Percentiles rank a stretch among this genome's conserved stretches.
Evolutionary conservation across 2,888 invertebrate species (phyloP).

Genomic region (Selenia dentaria): DNA sequence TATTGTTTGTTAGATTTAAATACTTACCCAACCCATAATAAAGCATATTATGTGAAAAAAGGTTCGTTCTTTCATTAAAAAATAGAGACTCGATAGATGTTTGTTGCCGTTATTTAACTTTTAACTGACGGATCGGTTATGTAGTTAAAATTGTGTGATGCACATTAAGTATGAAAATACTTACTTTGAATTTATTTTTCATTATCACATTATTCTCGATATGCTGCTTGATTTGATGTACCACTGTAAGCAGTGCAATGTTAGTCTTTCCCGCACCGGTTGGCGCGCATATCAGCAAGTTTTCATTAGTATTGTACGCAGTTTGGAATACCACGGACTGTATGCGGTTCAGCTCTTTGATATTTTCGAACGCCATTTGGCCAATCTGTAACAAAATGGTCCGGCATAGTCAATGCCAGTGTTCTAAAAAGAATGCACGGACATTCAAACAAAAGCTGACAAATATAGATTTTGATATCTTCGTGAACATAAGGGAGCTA

Average conservation of each 20-base stretch:
- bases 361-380: slow-evolving; percentile 94
- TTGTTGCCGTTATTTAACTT: too few species aligned
- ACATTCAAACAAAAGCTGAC: too few species aligned
- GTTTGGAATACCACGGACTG: slow-evolving; percentile 98
- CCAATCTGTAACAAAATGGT: slow-evolving; percentile 87
- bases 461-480: too few species aligned
- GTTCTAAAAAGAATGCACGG: background rate
- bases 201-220: slow-evolving; percentile 92
- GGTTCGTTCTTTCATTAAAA: too few species aligned
- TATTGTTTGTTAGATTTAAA: too few species aligned
- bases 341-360: slow-evolving; percentile 95
- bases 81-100: too few species aligned
- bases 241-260: slow-evolving; percentile 96
- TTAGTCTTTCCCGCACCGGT: slow-evolving; percentile 99
- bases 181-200: slow-evolving; percentile 96
- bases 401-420: slow-evolving; percentile 1
- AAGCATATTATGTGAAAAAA: too few species aligned
- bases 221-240: slow-evolving; percentile 95
- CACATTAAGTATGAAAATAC: too few species aligned
- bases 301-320: slow-evolving; percentile 98
- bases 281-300: slow-evolving; percentile 98
- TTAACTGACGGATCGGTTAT: too few species aligned
- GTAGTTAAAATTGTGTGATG: too few species aligned
- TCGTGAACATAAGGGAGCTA: too few species aligned
- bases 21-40: too few species aligned